Evolutionary conservation across 2,888 invertebrate genomes (phyloP).

Genomic region (Drosophila borborema): DNA sequence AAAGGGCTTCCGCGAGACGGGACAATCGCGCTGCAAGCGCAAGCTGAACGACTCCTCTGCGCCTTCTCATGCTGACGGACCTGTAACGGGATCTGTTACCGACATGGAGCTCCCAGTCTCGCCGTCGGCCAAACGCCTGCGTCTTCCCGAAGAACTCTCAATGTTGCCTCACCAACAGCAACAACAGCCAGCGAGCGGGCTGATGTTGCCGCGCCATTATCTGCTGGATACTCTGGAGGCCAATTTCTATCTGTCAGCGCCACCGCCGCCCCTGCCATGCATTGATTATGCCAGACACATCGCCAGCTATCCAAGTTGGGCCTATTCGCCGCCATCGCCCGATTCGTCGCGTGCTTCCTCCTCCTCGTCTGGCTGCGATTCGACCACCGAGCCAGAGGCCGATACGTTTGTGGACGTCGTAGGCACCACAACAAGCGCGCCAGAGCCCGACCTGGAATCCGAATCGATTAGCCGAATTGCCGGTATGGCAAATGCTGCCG

Average conservation of each 20-base stretch:
- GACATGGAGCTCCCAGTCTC: constrained; percentile 46
- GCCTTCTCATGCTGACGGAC: constrained; percentile 20
- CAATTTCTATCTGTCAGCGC: constrained; percentile 71
- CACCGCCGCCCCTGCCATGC: constrained; percentile 46
- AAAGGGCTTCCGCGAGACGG: constrained; percentile 95
- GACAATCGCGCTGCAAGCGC: constrained; percentile 90
- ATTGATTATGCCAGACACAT: constrained; percentile 75
- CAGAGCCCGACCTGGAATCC: constrained; percentile 37
- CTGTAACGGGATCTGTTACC: constrained; percentile 29
- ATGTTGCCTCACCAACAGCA: constrained; percentile 25
- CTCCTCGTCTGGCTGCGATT: constrained; percentile 28
- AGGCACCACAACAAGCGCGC: constrained; percentile 55
- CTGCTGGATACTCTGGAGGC: constrained; percentile 66
- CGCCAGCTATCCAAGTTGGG: constrained; percentile 71
- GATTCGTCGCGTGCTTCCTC: constrained; percentile 61
- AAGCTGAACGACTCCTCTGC: constrained; percentile 85
- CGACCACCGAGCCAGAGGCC: constrained; percentile 46
- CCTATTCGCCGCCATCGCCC: constrained; percentile 70
- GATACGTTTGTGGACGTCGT: constrained; percentile 80
- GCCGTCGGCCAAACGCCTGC: constrained; percentile 76
- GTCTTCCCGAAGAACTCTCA: constrained; percentile 54
- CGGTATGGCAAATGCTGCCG: constrained; percentile 10
- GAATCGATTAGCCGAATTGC: constrained; percentile 44
- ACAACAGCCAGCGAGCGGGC: constrained; percentile 16
- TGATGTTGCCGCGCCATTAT: constrained; percentile 59